Conservation (phyloP, 2,888 invertebrate species). For the Pheosia gnoma region DNA sequence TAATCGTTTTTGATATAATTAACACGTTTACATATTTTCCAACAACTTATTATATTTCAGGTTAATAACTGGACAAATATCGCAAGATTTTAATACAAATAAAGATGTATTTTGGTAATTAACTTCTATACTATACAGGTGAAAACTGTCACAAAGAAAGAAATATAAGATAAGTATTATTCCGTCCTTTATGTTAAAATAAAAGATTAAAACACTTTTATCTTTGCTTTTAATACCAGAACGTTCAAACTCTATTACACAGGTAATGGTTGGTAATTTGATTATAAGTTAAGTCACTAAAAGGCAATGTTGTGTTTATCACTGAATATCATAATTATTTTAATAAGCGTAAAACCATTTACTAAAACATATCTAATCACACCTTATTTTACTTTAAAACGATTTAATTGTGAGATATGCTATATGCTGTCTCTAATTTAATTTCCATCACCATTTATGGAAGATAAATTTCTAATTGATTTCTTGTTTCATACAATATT, state of each 20-base stretch:
- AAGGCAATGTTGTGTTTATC: conserved; percentile 40
- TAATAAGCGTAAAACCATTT: conserved; percentile 5
- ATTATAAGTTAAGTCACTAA: conserved; percentile 33
- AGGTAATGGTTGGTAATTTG: conserved; percentile 44
- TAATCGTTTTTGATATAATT: not conserved
- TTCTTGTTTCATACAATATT: not conserved
- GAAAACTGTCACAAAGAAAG: too few species aligned
- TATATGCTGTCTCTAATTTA: not conserved
- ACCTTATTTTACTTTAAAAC: not conserved
- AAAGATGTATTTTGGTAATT: conserved; percentile 88
- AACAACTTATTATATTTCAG: conserved; percentile 55
- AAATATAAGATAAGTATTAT: not conserved
- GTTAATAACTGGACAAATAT: conserved; percentile 86
- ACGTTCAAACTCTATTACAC: conserved; percentile 57
- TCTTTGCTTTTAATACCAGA: conserved; percentile 49
- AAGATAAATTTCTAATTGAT: not conserved
- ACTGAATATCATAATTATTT: conserved; percentile 22
- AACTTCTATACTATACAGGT: too few species aligned
- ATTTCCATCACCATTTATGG: not conserved
- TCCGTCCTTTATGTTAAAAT: conserved; percentile 11
- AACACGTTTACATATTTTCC: not conserved
- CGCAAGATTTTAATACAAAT: conserved; percentile 85
- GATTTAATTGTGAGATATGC: not conserved
- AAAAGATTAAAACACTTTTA: conserved; percentile 10
- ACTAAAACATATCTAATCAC: not conserved